Evolutionary conservation across 2,113 vertebrate genomes (phyloP).

Genomic region (Sakesphorus luctuosus): DNA sequence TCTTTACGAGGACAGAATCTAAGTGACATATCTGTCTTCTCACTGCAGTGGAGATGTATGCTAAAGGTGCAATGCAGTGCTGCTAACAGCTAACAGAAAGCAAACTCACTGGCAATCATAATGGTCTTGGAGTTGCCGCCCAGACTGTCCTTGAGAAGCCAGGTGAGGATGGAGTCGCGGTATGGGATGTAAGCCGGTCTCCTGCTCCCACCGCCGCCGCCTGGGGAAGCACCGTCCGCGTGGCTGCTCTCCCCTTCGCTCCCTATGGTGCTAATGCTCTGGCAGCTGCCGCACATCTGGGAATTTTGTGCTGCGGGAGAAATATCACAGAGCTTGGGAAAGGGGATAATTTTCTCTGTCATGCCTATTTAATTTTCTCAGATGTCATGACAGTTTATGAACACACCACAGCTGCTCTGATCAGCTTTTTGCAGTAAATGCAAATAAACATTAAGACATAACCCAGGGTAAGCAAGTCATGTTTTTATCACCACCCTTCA

Average conservation of each 20-base stretch:
- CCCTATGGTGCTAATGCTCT: slow-evolving; percentile 87
- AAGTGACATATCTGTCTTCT: neutral
- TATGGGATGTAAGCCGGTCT: slow-evolving; percentile 92
- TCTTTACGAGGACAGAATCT: neutral
- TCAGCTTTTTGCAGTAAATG: neutral
- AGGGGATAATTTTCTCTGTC: neutral
- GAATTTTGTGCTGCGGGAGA: slow-evolving; percentile 90
- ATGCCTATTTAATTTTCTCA: neutral
- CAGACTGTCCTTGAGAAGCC: slow-evolving; percentile 97
- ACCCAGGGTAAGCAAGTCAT: rapidly evolving
- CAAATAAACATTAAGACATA: neutral
- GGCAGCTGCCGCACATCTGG: slow-evolving; percentile 92
- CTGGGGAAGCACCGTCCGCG: slow-evolving; percentile 71
- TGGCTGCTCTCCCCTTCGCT: slow-evolving; percentile 84
- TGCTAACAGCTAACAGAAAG: neutral
- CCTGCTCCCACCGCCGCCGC: slow-evolving; percentile 31
- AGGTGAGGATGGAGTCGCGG: slow-evolving; percentile 95
- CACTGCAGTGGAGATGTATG: neutral
- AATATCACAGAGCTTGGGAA: neutral
- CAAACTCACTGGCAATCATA: slow-evolving; percentile 94
- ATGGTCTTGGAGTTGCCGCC: slow-evolving; percentile 98
- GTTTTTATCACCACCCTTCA: neutral
- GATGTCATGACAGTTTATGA: neutral
- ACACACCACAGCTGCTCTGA: neutral
- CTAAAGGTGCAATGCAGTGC: neutral